Evolutionary conservation across 2,888 invertebrate genomes (phyloP), one percentile per base, ranked within the genome.

Genomic region (Shargacucullia verbasci): DNA sequence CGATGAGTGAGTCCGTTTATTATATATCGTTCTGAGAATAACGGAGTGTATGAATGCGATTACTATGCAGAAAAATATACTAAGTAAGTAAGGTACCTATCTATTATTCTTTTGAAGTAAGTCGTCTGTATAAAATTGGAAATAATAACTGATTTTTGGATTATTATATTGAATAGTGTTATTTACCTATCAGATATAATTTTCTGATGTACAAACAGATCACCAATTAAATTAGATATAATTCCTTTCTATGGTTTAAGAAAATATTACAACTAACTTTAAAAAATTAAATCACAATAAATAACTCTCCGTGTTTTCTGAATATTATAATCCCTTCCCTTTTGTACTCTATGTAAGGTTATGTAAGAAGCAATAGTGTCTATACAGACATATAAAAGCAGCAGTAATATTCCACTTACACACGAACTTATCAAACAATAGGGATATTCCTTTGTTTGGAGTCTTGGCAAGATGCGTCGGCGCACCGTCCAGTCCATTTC

Each of bases 371-470:
- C 43, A 35, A 14, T 62, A 37, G 52, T 44, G n/a, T 38, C 13
- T 48, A 49, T 49, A 35, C 37, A 38, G 38, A 31, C 31, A 66
- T 40, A 57, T 35, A 33, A 33, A 58, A 27, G 35, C 33, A 27
- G 31, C 44, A 27, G 29, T n/a, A 33, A 37, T 25, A 52, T 20
- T 12, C 31, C 34, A 71, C 40, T 71, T 27, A 40, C 31, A 50
- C 43, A 47, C 20, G 52, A 69, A 73, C 59, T 80, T 77, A 75
- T 70, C 81, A 82, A 76, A 85, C 83, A 84, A 83, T 82, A 54
- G 72, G 50, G 43, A 52, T 68, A 61, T 62, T 70, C 74, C 74
- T 76, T 81, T 79, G 81, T 80, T 78, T 70, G 47, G 66, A 31
- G 46, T 73, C 29, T 29, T 60, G 68, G 65, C 70, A 56, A 76